Conservation (phyloP, 2,888 invertebrate species). For the Idaea biselata region DNA sequence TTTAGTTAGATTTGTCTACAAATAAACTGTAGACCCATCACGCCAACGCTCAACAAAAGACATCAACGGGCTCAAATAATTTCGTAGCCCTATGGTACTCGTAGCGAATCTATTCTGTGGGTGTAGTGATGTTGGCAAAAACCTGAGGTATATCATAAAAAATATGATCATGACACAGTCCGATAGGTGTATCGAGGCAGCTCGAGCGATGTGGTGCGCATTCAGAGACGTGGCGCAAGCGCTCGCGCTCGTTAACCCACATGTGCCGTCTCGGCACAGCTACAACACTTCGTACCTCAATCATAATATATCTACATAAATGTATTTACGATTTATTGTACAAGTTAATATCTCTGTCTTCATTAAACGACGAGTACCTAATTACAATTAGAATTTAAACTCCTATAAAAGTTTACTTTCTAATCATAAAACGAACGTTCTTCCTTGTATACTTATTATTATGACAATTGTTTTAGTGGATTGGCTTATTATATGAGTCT, state of each 20-base stretch:
- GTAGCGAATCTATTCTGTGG: not conserved
- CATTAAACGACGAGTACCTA: not conserved
- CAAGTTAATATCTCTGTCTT: not conserved
- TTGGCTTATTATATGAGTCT: too few species aligned
- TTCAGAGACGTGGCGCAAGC: slow-evolving; percentile 47
- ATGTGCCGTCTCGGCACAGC: slow-evolving; percentile 41
- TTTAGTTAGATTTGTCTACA: not conserved
- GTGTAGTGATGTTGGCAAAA: not conserved
- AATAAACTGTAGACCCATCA: not conserved
- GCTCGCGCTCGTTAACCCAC: slow-evolving; percentile 73
- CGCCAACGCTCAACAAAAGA: not conserved
- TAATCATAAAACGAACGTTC: not conserved
- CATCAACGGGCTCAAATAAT: not conserved
- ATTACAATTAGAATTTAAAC: not conserved
- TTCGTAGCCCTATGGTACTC: not conserved
- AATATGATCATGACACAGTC: slow-evolving; percentile 38
- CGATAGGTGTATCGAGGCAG: slow-evolving; percentile 36
- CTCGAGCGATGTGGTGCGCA: slow-evolving; percentile 31
- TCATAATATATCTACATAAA: not conserved
- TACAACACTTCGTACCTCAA: slow-evolving; percentile 22
- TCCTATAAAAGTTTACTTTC: not conserved
- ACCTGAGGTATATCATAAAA: not conserved
- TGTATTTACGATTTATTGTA: not conserved
- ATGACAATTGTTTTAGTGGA: too few species aligned
- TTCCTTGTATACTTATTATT: not conserved